Conservation (phyloP, 1,140 invertebrate genomes). For the Notospermus geniculatus region DNA sequence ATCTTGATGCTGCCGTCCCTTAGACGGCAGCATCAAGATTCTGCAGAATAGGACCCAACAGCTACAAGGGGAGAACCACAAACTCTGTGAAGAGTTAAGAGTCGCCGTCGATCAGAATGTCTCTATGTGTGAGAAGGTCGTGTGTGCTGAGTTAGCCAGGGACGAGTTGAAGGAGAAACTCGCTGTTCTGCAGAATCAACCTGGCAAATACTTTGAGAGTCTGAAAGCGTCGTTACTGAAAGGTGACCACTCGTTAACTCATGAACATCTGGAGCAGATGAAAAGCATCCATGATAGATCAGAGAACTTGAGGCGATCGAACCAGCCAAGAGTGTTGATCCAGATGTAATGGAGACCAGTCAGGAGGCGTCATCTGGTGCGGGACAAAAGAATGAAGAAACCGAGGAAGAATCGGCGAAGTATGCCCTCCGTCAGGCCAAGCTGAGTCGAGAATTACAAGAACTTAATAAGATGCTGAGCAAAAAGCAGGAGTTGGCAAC, state of each 20-base stretch:
- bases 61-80: constrained; percentile 44
- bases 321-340: too few species aligned
- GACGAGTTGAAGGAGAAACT: constrained; percentile 46
- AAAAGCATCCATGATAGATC: constrained; percentile 44
- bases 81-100: constrained; percentile 41
- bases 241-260: constrained; percentile 34
- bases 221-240: constrained; percentile 40
- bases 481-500: constrained; percentile 73
- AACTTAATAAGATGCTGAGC: constrained; percentile 71
- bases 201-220: constrained; percentile 41
- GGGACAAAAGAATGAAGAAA: background rate
- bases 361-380: background rate
- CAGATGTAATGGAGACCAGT: background rate
- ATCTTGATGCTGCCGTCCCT: too few species aligned
- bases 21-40: constrained; percentile 23
- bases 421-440: constrained; percentile 45
- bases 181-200: constrained; percentile 42
- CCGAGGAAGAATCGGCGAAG: constrained; percentile 18
- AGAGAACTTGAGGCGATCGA: constrained; percentile 24
- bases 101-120: constrained; percentile 40
- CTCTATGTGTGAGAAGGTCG: constrained; percentile 39
- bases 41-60: constrained; percentile 32
- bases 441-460: constrained; percentile 56
- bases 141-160: constrained; percentile 41
- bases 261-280: constrained; percentile 48